Evolutionary conservation across 1,140 invertebrate species (phyloP), one percentile per base, ranked within the genome.

Genomic region (Episyrphus balteatus): DNA sequence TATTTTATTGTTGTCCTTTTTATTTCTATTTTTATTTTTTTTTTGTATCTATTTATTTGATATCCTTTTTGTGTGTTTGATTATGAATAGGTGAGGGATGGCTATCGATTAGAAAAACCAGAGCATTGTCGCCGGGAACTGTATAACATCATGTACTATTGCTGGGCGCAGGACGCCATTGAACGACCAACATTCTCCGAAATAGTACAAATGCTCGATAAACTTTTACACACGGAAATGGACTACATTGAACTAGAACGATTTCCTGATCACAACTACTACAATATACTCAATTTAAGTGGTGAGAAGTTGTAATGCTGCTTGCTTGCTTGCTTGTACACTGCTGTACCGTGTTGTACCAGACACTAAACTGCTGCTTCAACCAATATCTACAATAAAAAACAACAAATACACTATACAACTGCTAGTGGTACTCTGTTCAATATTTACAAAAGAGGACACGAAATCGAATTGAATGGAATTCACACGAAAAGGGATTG

Each of bases 131-230:
- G 86, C 34, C 73, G 88, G 2, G 88, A 93, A 58, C 74, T 93
- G 1, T 93, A 92, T 68, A 92, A 92, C 55, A 89, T 92, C 37
- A 92, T 92, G 88, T 92, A 86, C 61, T 92, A 92, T 59, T 92
- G 89, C 59, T 93, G 90, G 90, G 85, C 88, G 48, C 81, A 85
- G 19, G 82, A 90, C 59, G 77, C 86, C 2, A 76, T 78, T 12
- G 76, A 83, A 33, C 67, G 89, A 45, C 89, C 89, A 0, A 76
- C 80, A 9, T 92, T 92, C 42, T 71, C 72, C 1, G 88, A 93
- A 66, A 77, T 89, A 12, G 81, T 90, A 1, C 70, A 75, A 30
- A 75, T 90, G 54, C 71, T 92, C 3, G 89, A 92, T 59, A 80
- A 83, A 48, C 70, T 95, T 11, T 65, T 94, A 8, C 78, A 88